Evolutionary conservation across 1,140 invertebrate species (phyloP).

Genomic region (Camponotus pennsylvanicus): DNA sequence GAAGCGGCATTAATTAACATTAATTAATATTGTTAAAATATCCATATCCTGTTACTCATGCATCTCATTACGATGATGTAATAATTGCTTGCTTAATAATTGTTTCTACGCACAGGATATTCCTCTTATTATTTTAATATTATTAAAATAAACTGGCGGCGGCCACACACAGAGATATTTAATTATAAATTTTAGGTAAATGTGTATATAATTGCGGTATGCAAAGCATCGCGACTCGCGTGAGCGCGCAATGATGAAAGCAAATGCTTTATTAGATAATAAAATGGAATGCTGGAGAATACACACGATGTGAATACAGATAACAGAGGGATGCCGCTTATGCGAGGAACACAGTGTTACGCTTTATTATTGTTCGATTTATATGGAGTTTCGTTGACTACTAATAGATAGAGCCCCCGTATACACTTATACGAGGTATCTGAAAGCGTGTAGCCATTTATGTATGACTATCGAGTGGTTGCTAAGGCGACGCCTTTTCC

Average conservation of each 20-base stretch:
- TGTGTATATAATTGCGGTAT: background rate
- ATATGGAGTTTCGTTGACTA: conserved; percentile 26
- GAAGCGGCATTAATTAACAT: conserved; percentile 21
- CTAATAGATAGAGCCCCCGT: conserved; percentile 40
- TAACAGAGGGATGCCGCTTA: conserved; percentile 11
- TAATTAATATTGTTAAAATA: conserved; percentile 39
- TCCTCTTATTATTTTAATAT: conserved; percentile 40
- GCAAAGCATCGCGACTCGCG: background rate
- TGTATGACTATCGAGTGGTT: conserved; percentile 37
- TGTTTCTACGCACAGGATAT: background rate
- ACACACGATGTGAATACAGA: conserved; percentile 3
- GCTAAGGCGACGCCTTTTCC: conserved; percentile 55
- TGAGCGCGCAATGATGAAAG: background rate
- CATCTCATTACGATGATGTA: conserved; percentile 37
- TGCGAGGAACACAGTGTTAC: conserved; percentile 8
- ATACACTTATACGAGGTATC: conserved; percentile 13
- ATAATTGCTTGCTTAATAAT: conserved; percentile 22
- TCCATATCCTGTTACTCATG: conserved; percentile 12
- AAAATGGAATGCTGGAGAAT: conserved; percentile 18
- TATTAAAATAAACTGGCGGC: conserved; percentile 23
- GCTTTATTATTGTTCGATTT: conserved; percentile 41
- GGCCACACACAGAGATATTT: conserved; percentile 5
- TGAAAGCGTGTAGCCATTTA: conserved; percentile 49
- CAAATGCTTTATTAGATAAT: conserved; percentile 9
- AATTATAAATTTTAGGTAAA: conserved; percentile 42